phyloP scores from a whole-genome alignment of 2,888 invertebrate species.

The Morpho helenor region DNA sequence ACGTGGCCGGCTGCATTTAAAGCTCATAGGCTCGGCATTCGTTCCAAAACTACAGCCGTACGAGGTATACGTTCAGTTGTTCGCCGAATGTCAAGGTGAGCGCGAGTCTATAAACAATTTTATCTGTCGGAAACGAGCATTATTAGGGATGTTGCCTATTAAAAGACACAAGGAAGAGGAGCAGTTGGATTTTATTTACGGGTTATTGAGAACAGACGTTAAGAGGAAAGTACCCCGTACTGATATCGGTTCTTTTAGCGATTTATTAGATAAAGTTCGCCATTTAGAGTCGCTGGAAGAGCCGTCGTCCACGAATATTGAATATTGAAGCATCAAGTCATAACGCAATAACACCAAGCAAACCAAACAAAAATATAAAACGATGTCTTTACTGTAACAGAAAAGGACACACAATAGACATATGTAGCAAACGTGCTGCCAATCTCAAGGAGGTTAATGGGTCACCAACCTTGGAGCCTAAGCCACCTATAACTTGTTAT shows the following conservation, averaged over 20 bases:
- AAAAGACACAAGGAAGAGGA: conserved; percentile 1
- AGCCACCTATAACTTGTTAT: too few relatives aligned
- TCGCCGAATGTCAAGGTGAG: background rate
- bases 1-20: background rate
- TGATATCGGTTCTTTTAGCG: too few relatives aligned
- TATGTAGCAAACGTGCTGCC: too few relatives aligned
- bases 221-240: background rate
- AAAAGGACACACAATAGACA: too few relatives aligned
- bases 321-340: too few relatives aligned
- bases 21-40: background rate
- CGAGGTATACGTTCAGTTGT: background rate
- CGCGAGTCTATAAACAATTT: background rate
- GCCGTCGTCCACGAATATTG: too few relatives aligned
- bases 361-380: background rate
- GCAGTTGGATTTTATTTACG: background rate
- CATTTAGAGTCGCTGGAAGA: conserved; percentile 3
- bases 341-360: too few relatives aligned
- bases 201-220: background rate
- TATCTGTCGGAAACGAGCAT: background rate
- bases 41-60: background rate
- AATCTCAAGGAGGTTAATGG: too few relatives aligned
- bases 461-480: too few relatives aligned
- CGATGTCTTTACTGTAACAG: too few relatives aligned
- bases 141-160: background rate
- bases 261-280: too few relatives aligned